Evolutionary conservation across 1,140 invertebrate species (phyloP).

Genomic region (Neodiprion virginianus): DNA sequence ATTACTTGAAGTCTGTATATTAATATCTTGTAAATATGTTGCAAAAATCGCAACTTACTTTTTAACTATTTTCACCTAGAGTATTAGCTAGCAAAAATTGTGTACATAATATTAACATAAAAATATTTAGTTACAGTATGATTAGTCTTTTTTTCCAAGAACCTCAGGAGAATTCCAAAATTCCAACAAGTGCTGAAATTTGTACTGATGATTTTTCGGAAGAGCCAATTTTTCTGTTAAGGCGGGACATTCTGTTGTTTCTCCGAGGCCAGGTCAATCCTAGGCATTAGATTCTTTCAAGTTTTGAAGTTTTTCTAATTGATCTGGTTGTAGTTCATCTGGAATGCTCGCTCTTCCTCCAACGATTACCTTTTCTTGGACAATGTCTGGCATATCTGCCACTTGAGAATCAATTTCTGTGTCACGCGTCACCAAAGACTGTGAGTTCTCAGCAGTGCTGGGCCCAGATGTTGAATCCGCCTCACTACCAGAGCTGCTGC

Average conservation of each 20-base stretch:
- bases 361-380: slow-evolving; percentile 70
- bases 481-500: slow-evolving; percentile 68
- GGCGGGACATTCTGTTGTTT: slow-evolving; percentile 45
- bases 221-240: slow-evolving; percentile 53
- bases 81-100: slow-evolving; percentile 49
- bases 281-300: slow-evolving; percentile 90
- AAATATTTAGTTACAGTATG: slow-evolving; percentile 35
- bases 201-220: slow-evolving; percentile 56
- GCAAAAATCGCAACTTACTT: slow-evolving; percentile 48
- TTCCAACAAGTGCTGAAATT: slow-evolving; percentile 54
- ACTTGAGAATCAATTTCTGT: slow-evolving; percentile 43
- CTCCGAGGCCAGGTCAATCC: slow-evolving; percentile 56
- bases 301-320: slow-evolving; percentile 82
- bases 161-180: slow-evolving; percentile 55
- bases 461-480: slow-evolving; percentile 67
- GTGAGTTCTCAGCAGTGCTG: slow-evolving; percentile 68
- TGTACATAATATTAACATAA: slow-evolving; percentile 51
- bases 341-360: slow-evolving; percentile 80
- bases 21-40: slow-evolving; percentile 46
- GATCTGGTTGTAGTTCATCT: slow-evolving; percentile 84
- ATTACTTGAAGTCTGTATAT: slow-evolving; percentile 57
- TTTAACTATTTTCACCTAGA: slow-evolving; percentile 27
- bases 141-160: slow-evolving; percentile 46
- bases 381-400: slow-evolving; percentile 38
- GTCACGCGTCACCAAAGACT: slow-evolving; percentile 53